These are phyloP conservation scores for Calcarius ornatus DNA, from an alignment of 2,113 vertebrate genomes.

Conservation along the genomic window DNA sequence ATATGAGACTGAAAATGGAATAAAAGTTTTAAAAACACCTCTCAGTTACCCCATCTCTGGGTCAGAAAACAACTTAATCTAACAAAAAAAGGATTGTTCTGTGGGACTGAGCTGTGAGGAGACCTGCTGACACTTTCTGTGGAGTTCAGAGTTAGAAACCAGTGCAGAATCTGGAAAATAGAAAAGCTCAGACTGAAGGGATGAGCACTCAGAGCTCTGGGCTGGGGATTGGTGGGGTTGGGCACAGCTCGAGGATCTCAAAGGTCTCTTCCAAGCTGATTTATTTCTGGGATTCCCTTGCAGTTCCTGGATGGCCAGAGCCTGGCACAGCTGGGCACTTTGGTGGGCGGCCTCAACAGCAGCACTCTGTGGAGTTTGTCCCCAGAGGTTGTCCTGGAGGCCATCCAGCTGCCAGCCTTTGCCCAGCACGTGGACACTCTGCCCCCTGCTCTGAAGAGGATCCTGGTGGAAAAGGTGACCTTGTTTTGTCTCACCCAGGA, in stretches of 20 bases:
- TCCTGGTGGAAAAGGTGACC: conserved; percentile 58
- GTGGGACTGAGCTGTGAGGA: not conserved
- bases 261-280: not conserved
- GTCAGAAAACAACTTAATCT: not conserved
- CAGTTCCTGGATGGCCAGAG: not conserved
- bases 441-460: conserved; percentile 6
- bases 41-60: not conserved
- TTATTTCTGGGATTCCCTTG: not conserved
- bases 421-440: not conserved
- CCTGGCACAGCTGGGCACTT: conserved; percentile 38
- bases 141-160: not conserved
- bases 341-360: conserved; percentile 42
- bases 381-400: conserved; percentile 31
- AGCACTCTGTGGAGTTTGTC: not conserved
- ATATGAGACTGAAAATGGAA: not conserved
- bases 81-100: not conserved
- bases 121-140: not conserved
- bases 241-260: accelerated
- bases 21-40: not conserved
- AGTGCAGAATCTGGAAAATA: not conserved
- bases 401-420: conserved; percentile 29
- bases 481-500: not conserved
- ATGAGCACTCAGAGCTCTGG: not conserved
- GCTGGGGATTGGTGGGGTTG: not conserved
- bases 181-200: not conserved